phyloP scores from a whole-genome alignment of 2,888 invertebrate species.

The Sialis fuliginosa region DNA sequence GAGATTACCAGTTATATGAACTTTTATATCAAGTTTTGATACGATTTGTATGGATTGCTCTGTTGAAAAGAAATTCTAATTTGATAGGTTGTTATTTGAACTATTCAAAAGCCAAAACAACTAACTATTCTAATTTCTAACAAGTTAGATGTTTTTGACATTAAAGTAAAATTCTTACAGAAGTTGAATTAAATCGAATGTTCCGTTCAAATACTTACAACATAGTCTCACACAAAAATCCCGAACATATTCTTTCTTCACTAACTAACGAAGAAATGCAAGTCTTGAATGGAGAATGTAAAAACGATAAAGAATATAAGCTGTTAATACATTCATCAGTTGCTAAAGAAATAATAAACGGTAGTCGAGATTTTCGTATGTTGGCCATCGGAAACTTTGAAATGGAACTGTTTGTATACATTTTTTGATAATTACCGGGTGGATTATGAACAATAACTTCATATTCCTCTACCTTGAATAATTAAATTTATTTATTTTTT shows the following conservation, averaged over 20 bases:
- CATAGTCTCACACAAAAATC: conserved; percentile 26
- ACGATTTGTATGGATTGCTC: conserved; percentile 44
- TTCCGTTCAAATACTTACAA: conserved; percentile 43
- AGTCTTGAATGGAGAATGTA: conserved; percentile 33
- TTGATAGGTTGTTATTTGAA: conserved; percentile 32
- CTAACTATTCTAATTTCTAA: too few relatives aligned
- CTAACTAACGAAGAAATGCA: conserved; percentile 31
- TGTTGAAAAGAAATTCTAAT: conserved; percentile 36
- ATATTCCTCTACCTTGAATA: not conserved
- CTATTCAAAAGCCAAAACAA: too few relatives aligned
- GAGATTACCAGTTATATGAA: conserved; percentile 42
- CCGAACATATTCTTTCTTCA: conserved; percentile 17
- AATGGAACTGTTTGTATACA: conserved; percentile 13
- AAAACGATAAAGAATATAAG: conserved; percentile 31
- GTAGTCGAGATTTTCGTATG: conserved; percentile 38
- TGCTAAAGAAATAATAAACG: conserved; percentile 36
- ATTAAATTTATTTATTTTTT: not conserved
- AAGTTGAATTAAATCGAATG: conserved; percentile 40
- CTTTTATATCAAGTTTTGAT: conserved; percentile 36
- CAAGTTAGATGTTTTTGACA: not conserved
- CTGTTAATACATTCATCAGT: conserved; percentile 38
- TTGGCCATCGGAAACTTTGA: conserved; percentile 32
- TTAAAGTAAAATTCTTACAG: conserved; percentile 19
- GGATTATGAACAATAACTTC: too few relatives aligned
- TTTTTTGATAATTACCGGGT: too few relatives aligned